Evolutionary conservation across 64 coral and sea anemone species (phyloP), one percentile per base, ranked within the genome.

Genomic region (Montipora foliosa): DNA sequence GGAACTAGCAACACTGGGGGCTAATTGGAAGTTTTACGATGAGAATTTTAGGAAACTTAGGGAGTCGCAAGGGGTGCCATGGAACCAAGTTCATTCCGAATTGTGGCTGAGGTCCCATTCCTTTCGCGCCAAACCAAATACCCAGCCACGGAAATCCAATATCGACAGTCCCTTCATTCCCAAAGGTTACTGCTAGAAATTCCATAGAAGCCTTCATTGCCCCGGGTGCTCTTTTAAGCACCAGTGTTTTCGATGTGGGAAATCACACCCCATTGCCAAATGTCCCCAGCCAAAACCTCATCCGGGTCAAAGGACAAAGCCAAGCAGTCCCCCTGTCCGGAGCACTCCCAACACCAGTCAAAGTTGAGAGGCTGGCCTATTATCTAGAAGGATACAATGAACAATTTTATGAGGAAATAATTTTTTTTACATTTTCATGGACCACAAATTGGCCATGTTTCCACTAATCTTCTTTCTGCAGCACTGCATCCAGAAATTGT

Each of bases 341-440:
- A 89, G 70, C 52, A 47, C 87, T 89, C 59, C 74, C 87, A 61
- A 89, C 72, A 57, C 87, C 87, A 89, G 75, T 89, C 15, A 4
- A 16, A 62, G 72, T 77, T 89, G 50, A 77, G 68, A 89, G 37
- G 68, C 87, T 89, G 37, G 71, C 24, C 1, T 44, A 8, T 75
- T 89, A 89, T 89, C 77, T 89, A 57, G 49, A 57, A 15, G 71
- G 87, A 0, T 89, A 89, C 15, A 44, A 64, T 58, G 20, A 5
- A 4, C 14, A 15, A 16, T 6, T 58, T 5, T 59, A 37, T 55
- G 0, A 89, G 16, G 6, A 51, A 47, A 11, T 89, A 74, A 6
- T 74, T 53, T 15, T 1, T 45, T 47, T 4, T 9, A 66, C 21
- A 64, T 37, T 21, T 5, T 84, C 25, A 25, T 25, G 25, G 25